phyloP scores from a whole-genome alignment of 53 echinoderm and acorn worm genomes.

The Zoroaster sp. region DNA sequence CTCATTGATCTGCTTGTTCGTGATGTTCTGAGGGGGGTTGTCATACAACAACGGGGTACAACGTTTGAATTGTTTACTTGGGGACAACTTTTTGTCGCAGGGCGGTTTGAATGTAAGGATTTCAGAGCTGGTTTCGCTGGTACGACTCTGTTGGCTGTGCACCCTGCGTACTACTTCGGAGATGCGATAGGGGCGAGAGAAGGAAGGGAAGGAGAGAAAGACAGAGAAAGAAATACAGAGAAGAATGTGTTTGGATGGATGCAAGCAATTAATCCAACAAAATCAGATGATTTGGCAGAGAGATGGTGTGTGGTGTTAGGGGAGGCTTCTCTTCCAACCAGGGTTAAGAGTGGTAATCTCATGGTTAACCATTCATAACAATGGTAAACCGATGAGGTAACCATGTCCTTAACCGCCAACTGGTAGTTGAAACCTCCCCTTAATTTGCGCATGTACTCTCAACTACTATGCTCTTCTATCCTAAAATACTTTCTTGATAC shows the following conservation, averaged over 20 bases:
- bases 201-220: not conserved
- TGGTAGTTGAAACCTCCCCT: no score
- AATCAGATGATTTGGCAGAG: not conserved
- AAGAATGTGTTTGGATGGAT: slow-evolving; percentile 32
- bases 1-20: slow-evolving; percentile 59
- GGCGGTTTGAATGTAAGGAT: slow-evolving; percentile 31
- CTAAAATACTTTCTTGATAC: no score
- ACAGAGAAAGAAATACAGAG: slow-evolving; percentile 11
- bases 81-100: slow-evolving; percentile 8
- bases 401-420: no score
- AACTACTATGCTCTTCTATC: no score
- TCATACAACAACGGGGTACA: slow-evolving; percentile 85
- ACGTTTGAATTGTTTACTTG: slow-evolving; percentile 53
- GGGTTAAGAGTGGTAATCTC: not conserved
- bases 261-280: slow-evolving; percentile 50
- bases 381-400: no score
- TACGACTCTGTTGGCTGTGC: slow-evolving; percentile 19
- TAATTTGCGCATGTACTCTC: no score
- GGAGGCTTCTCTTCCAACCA: not conserved
- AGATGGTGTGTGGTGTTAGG: not conserved
- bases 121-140: not conserved
- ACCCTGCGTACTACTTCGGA: slow-evolving; percentile 15
- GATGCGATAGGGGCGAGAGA: not conserved
- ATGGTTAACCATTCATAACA: no score
- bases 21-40: slow-evolving; percentile 60